Percentiles rank a stretch among this genome's conserved stretches.
phyloP scores from a whole-genome alignment of 2,888 invertebrate species.

The Pelosia muscerda region DNA sequence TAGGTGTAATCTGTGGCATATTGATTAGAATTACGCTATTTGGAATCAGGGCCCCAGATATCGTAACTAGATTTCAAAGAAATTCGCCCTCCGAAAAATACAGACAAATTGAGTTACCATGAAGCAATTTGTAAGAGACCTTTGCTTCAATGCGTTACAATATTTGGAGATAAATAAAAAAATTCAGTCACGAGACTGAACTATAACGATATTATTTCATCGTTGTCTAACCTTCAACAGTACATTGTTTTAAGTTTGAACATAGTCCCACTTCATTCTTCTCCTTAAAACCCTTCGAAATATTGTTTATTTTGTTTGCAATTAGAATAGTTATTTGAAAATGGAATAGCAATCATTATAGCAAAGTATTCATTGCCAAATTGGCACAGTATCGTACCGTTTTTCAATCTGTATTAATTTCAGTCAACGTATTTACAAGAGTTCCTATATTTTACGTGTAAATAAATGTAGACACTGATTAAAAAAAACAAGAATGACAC shows the following conservation, averaged over 20 bases:
- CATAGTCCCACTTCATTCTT: neutral
- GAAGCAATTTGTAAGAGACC: neutral
- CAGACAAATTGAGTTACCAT: neutral
- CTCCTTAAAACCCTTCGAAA: neutral
- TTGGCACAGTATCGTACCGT: neutral
- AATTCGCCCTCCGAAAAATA: neutral
- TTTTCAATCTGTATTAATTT: neutral
- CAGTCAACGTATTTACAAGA: neutral
- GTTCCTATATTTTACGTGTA: conserved; percentile 8
- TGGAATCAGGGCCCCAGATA: no score
- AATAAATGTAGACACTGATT: conserved; percentile 23
- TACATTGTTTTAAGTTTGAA: neutral
- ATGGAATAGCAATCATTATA: conserved; percentile 22
- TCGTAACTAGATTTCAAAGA: neutral
- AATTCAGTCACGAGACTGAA: conserved; percentile 27
- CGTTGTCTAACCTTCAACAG: neutral
- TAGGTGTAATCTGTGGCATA: conserved; percentile 55
- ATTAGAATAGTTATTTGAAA: conserved; percentile 31
- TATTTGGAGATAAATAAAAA: neutral
- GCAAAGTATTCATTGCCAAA: conserved; percentile 29
- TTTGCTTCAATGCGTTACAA: neutral
- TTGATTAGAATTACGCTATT: conserved; percentile 27
- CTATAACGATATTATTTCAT: conserved; percentile 1
- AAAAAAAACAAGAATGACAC: conserved; percentile 24
- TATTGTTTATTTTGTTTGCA: neutral